Evolutionary conservation across 1,140 invertebrate species (phyloP), one percentile per base, ranked within the genome.

Genomic region (Sweltsa coloradensis): DNA sequence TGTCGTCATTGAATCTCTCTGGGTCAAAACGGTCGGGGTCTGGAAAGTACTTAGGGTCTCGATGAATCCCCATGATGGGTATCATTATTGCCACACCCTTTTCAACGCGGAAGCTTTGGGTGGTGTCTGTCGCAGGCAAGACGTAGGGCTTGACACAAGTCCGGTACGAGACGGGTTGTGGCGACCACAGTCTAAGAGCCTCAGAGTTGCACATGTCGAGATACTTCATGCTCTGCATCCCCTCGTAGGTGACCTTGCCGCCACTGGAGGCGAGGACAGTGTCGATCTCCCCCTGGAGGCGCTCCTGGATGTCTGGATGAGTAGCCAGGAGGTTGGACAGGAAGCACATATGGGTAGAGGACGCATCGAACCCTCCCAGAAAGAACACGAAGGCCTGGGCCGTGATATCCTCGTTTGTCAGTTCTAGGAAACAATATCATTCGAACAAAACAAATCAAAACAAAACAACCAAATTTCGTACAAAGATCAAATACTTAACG

Each of bases 11-110:
- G 47, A 65, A 70, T 39, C 68, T 46, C 48, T 68, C 64, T 1
- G 67, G 67, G 53, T 65, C 51, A 51, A 67, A 79, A 21, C 51
- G 59, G 18, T 75, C 67, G 7, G 76, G n/a, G n/a, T n/a, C n/a
- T n/a, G n/a, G n/a, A n/a, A n/a, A n/a, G n/a, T n/a, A n/a, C n/a
- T 70, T 58, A 11, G 65, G 60, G 57, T 75, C 60, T 19, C 56
- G 2, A 7, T 64, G 64, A 9, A 64, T 53, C 4, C 53, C 54
- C 48, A 51, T 55, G 7, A 58, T 54, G n/a, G 60, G 58, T 16
- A 64, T n/a, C n/a, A n/a, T n/a, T n/a, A n/a, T n/a, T n/a, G n/a
- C n/a, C n/a, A n/a, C n/a, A n/a, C n/a, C n/a, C n/a, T n/a, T n/a
- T n/a, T n/a, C n/a, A n/a, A n/a, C n/a, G n/a, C n/a, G n/a, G n/a